Evolutionary conservation across 1,140 invertebrate genomes (phyloP).

Genomic region (Aricia agestis): DNA sequence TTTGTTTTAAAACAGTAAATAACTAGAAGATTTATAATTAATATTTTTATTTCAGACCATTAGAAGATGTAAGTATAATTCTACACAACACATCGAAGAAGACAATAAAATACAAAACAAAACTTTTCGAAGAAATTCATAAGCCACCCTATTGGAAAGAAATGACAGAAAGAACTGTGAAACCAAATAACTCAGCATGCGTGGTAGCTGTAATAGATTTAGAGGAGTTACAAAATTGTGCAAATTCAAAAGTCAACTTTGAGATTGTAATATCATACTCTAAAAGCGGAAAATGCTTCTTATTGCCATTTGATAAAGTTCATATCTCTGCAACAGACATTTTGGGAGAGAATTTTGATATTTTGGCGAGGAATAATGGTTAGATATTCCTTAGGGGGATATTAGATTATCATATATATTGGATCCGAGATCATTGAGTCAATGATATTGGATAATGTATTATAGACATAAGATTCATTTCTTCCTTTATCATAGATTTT

Average conservation of each 20-base stretch:
- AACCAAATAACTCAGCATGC: slow-evolving; percentile 25
- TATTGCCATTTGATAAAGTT: slow-evolving; percentile 48
- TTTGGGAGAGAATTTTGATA: slow-evolving; percentile 48
- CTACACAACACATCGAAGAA: slow-evolving; percentile 37
- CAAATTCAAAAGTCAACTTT: slow-evolving; percentile 41
- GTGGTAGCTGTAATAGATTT: slow-evolving; percentile 40
- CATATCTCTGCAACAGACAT: slow-evolving; percentile 38
- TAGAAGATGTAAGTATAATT: slow-evolving; percentile 45
- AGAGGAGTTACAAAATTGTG: slow-evolving; percentile 41
- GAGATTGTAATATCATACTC: slow-evolving; percentile 43
- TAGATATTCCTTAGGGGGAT: too few relatives aligned
- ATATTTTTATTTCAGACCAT: slow-evolving; percentile 37
- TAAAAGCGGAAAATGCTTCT: slow-evolving; percentile 32
- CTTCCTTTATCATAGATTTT: too few relatives aligned
- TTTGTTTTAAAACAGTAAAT: too few relatives aligned
- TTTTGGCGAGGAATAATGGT: slow-evolving; percentile 35
- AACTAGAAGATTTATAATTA: too few relatives aligned
- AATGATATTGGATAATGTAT: too few relatives aligned
- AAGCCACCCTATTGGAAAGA: slow-evolving; percentile 45
- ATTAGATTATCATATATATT: too few relatives aligned
- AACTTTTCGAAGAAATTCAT: slow-evolving; percentile 37
- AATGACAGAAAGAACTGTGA: slow-evolving; percentile 25
- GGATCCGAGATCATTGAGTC: too few relatives aligned
- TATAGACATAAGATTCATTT: too few relatives aligned
- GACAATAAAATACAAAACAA: slow-evolving; percentile 47